Percentiles rank a stretch among this genome's conserved stretches.
Conservation (phyloP, 2,113 vertebrate species). For the Cynoglossus semilaevis region DNA sequence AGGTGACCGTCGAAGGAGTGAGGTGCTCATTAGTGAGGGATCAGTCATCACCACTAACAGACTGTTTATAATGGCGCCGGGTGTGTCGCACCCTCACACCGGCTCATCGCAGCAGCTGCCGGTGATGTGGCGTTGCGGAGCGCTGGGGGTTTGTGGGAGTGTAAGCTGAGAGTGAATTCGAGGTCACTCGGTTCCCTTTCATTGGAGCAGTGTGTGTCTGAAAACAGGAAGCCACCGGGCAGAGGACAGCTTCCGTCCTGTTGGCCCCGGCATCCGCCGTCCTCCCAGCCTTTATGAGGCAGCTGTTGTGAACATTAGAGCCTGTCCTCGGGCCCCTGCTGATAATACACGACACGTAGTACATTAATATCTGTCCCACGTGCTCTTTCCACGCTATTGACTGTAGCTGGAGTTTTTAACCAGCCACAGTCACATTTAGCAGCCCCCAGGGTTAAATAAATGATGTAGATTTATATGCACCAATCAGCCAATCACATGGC, state of each 20-base stretch:
- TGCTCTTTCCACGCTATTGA: no score
- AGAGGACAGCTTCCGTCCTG: slow-evolving; percentile 61
- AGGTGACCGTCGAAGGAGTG: background rate
- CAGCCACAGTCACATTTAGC: background rate
- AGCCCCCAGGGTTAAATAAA: no score
- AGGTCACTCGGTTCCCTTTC: slow-evolving; percentile 40
- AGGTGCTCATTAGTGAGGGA: background rate
- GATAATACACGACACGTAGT: slow-evolving; percentile 44
- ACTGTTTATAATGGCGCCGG: background rate
- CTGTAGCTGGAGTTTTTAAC: background rate
- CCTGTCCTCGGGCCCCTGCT: slow-evolving; percentile 17
- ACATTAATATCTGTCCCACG: slow-evolving; percentile 33
- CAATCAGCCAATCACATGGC: no score
- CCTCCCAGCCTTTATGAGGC: slow-evolving; percentile 51
- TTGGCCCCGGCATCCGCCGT: slow-evolving; percentile 33
- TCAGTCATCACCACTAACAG: background rate
- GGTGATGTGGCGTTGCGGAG: background rate
- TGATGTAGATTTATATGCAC: no score
- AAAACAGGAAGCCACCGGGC: slow-evolving; percentile 69
- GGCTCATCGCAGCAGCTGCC: background rate
- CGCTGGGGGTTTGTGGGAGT: background rate
- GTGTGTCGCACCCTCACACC: background rate
- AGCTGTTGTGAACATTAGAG: slow-evolving; percentile 50
- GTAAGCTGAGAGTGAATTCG: slow-evolving; percentile 1
- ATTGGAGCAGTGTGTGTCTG: slow-evolving; percentile 27